Evolutionary conservation across 2,888 invertebrate genomes (phyloP), one percentile per base, ranked within the genome.

Genomic region (Sinhomidia bicolor): DNA sequence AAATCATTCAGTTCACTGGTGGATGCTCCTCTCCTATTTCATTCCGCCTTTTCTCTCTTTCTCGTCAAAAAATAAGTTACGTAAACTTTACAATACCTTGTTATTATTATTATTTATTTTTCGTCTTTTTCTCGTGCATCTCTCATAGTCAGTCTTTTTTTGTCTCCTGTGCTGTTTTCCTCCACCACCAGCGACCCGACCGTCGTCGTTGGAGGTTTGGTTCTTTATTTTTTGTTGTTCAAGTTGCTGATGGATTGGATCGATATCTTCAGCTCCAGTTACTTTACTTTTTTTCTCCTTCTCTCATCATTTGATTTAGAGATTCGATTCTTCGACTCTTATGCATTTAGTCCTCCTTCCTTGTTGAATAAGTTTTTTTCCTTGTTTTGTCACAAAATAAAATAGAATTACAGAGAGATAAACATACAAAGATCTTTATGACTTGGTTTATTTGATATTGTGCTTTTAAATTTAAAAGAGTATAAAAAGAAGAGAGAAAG

Each of bases 1-100:
- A 74, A 32, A 74, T 74, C 74, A 84, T 83, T 83, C 84, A 57
- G 32, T 74, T 74, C 57, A 84, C 74, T 71, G 71, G 20, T 41
- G 54, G 36, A 10, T 36, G 54, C 71, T 71, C 71, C 44, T 57
- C 60, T 74, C 74, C 41, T 29, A 57, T 79, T 57, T 79, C 79
- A 60, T 20, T 71, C 41, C 71, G 41, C 71, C 71, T 36, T 65
- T 65, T 32, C 65, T 57, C n/a, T 23, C 36, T 23, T 76, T 23
- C 17, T 41, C 26, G 26, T 76, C 76, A 57, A 57, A 65, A 60
- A 85, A 85, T 85, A 85, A 62, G 74, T 78, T 85, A 65, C 62
- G 85, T 85, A 84, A 84, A 84, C 83, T 84, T 47, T 74, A 60
- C 60, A 60, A 26, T 60, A 17, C 32, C 29, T 32, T 32, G 7